A percentile compares a stretch with the other conserved stretches of the same genome.
These are phyloP conservation scores for Hippolais icterina DNA, from an alignment of 2,113 vertebrate species.

Conservation along the genomic window DNA sequence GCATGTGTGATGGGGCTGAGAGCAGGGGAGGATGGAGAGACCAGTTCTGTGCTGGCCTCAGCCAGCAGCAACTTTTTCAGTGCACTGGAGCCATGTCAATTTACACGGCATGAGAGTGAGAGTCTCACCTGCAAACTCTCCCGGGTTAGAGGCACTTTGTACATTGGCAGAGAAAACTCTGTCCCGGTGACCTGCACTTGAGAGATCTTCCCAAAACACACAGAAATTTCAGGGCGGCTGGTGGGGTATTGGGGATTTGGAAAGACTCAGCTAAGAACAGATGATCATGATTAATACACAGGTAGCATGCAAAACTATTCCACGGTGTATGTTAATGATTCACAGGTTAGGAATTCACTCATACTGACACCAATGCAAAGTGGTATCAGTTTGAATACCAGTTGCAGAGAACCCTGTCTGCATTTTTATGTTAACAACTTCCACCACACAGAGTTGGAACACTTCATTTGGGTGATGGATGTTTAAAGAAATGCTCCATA, in stretches of 20 bases:
- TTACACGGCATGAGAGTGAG: background rate
- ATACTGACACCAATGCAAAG: background rate
- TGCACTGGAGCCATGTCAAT: background rate
- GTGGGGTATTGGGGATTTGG: background rate
- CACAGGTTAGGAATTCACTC: background rate
- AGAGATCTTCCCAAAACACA: background rate
- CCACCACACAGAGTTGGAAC: background rate
- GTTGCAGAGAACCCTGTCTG: background rate
- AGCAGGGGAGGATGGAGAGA: background rate
- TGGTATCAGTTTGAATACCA: slow-evolving; percentile 1
- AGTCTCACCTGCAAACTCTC: background rate
- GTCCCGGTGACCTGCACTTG: background rate
- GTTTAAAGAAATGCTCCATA: background rate
- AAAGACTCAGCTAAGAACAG: background rate
- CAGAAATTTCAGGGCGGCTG: background rate
- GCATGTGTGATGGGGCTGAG: fast-evolving
- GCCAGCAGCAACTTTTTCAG: background rate
- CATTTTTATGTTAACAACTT: slow-evolving; percentile 46
- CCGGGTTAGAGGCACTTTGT: background rate
- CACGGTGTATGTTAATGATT: background rate
- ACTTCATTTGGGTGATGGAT: background rate
- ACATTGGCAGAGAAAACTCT: fast-evolving
- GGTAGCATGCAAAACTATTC: background rate
- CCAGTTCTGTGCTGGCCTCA: background rate
- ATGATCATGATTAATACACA: background rate